A percentile compares a stretch with the other conserved stretches of the same genome.
Conservation (phyloP, 2,113 vertebrate species). For the Paracanthobrama guichenoti region DNA sequence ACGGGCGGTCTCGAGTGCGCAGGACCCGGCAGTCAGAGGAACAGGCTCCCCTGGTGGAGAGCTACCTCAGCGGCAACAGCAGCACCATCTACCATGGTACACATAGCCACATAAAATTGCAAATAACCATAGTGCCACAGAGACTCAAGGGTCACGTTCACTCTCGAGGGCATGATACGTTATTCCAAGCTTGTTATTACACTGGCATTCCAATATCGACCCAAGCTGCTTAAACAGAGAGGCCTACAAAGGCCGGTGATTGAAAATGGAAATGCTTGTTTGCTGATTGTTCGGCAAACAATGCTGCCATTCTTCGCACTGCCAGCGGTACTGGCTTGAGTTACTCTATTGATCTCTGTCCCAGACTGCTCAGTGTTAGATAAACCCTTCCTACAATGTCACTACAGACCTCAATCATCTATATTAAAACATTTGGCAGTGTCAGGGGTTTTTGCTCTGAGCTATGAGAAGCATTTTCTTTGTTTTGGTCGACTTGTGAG, state of each 20-base stretch:
- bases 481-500: neutral
- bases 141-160: neutral
- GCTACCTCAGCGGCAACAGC: slow-evolving; percentile 95
- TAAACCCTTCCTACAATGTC: slow-evolving; percentile 20
- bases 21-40: slow-evolving; percentile 91
- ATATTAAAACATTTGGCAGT: neutral
- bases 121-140: neutral
- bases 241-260: slow-evolving; percentile 28
- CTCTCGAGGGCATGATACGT: slow-evolving; percentile 5
- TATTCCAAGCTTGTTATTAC: slow-evolving; percentile 22
- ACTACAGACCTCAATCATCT: slow-evolving; percentile 9
- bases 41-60: slow-evolving; percentile 94
- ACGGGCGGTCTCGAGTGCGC: slow-evolving; percentile 85
- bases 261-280: slow-evolving; percentile 49
- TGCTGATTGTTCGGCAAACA: slow-evolving; percentile 34
- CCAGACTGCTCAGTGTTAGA: slow-evolving; percentile 25
- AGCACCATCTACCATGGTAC: slow-evolving; percentile 94
- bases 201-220: slow-evolving; percentile 38
- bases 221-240: slow-evolving; percentile 25
- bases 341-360: slow-evolving; percentile 38
- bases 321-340: slow-evolving; percentile 30
- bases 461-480: neutral
- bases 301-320: slow-evolving; percentile 12
- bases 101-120: slow-evolving; percentile 11
- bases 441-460: slow-evolving; percentile 14